Base-by-base conservation (phyloP, 2,888 invertebrate species). In the Xestia c-nigrum region DNA sequence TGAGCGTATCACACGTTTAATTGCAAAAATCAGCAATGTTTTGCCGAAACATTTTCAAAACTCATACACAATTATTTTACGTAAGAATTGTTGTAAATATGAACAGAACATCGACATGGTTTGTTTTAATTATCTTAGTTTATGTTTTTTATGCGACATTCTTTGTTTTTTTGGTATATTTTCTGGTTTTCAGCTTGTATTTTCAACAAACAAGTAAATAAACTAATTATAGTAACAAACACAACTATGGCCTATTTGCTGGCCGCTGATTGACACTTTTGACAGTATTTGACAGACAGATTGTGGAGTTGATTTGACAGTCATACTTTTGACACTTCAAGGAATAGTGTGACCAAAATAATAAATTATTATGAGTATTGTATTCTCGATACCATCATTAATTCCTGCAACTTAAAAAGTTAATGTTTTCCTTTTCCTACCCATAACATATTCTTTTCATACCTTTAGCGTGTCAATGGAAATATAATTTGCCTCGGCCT, bases 171-270 rank as follows among this genome's bases (percentile, higher is more conserved):
- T n/a, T 61, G 46, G 24, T 43, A 46, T 57, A 24, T 57, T 81
- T 65, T 59, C 5, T 31, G 12, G 16, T 43, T 50, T 64, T n/a
- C 14, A 14, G 40, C 47, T 31, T 74, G 19, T 14, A 12, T 19
- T 76, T 76, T 46, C 24, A 24, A 0, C 24, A 52, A 52, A 61
- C 6, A 63, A 73, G 5, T n/a, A 50, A 43, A 7, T 9, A 0
- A 5, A 19, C 9, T 38, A 61, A 16, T 12, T 19, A 9, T 24
- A 76, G 19, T 52, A 77, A 81, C 52, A 81, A 77, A 81, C 81
- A 78, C 81, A 74, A 2, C 19, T 57, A 2, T 12, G 9, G 9
- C 7, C 43, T 73, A 7, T 31, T 31, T 73, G 12, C 52, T 31
- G 21, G 72, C 40, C 5, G n/a, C 10, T 31, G 31, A 66, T 38